Percentiles rank a stretch among this genome's conserved stretches.
Evolutionary conservation across 2,797 vertebrate species (phyloP).

Genomic region (Poecile montanus): DNA sequence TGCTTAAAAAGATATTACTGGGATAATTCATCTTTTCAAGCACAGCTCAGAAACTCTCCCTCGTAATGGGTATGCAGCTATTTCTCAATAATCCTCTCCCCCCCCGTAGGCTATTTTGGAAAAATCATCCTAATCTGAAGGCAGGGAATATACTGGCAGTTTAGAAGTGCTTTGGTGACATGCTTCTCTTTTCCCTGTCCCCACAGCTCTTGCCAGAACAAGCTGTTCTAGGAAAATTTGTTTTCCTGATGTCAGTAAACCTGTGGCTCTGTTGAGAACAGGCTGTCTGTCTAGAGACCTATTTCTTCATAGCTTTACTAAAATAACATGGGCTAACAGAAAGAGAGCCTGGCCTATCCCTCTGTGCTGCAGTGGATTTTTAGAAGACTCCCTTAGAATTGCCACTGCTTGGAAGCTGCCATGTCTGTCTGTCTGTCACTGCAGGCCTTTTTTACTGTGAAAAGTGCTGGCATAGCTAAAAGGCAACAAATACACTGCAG

Average conservation of each 20-base stretch:
- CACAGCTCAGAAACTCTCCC: neutral
- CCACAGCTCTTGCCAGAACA: neutral
- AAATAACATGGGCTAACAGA: neutral
- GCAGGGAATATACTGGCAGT: neutral
- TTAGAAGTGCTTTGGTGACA: neutral
- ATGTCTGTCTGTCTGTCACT: neutral
- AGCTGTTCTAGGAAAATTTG: conserved; percentile 22
- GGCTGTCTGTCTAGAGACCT: neutral
- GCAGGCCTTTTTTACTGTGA: neutral
- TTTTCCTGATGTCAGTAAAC: conserved; percentile 10
- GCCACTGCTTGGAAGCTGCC: neutral
- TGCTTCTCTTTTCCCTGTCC: neutral
- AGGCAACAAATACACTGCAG: neutral
- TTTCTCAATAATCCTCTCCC: neutral
- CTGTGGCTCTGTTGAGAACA: neutral
- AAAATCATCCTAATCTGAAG: neutral
- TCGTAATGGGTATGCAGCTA: neutral
- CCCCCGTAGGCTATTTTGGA: neutral
- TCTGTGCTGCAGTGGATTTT: neutral
- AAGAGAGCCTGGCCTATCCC: neutral
- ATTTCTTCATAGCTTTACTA: conserved; percentile 1
- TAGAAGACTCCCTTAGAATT: neutral
- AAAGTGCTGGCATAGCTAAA: neutral
- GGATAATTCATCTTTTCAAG: neutral
- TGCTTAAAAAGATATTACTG: neutral